Evolutionary conservation across 2,888 invertebrate species (phyloP).

Genomic region (Drosophila merina): DNA sequence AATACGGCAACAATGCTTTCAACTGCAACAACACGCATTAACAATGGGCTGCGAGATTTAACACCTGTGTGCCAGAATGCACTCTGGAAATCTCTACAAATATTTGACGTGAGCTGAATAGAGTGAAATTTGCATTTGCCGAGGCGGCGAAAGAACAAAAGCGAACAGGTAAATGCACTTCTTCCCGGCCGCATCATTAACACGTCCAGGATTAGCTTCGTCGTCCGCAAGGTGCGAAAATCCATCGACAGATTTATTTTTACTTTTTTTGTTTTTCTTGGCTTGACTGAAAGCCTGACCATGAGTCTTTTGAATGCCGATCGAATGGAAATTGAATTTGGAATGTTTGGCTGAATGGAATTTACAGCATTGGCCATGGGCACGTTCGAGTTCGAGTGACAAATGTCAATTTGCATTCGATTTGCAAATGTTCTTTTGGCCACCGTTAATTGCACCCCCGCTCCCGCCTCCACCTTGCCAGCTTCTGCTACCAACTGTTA

Average conservation of each 20-base stretch:
- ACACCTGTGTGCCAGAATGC: constrained; percentile 77
- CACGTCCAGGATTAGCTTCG: constrained; percentile 62
- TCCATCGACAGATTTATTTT: constrained; percentile 50
- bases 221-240: constrained; percentile 68
- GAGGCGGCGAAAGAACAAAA: constrained; percentile 71
- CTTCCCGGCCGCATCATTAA: constrained; percentile 57
- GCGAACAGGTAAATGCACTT: constrained; percentile 62
- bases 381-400: constrained; percentile 71
- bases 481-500: constrained; percentile 44
- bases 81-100: constrained; percentile 75
- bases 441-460: constrained; percentile 38
- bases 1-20: constrained; percentile 23
- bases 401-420: constrained; percentile 77
- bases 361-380: constrained; percentile 43
- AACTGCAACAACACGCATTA: constrained; percentile 55
- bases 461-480: background rate
- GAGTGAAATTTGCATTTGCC: constrained; percentile 72
- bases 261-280: background rate
- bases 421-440: constrained; percentile 55
- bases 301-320: constrained; percentile 9
- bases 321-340: constrained; percentile 52
- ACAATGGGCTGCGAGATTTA: constrained; percentile 72
- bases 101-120: constrained; percentile 71
- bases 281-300: constrained; percentile 54
- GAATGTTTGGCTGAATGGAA: constrained; percentile 48